These are phyloP conservation scores for Luscinia megarhynchos DNA, from an alignment of 2,797 vertebrate genomes.

Conservation along the genomic window DNA sequence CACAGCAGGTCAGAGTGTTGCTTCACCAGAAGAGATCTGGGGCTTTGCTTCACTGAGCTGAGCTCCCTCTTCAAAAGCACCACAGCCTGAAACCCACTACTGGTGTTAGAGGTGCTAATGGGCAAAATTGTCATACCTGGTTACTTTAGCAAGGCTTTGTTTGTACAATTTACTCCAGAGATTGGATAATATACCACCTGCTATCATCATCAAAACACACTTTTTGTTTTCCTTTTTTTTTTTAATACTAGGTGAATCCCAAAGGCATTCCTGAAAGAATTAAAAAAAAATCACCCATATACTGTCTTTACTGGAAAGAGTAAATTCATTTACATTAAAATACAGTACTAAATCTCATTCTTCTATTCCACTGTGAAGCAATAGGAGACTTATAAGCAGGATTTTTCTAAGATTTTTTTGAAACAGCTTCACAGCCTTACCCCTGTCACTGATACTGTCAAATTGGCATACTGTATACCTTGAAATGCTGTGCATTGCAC, in stretches of 20 bases:
- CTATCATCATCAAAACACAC: background rate
- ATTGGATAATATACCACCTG: background rate
- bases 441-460: slow-evolving; percentile 16
- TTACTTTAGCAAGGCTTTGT: background rate
- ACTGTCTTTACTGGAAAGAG: background rate
- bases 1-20: background rate
- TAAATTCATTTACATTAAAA: background rate
- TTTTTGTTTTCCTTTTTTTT: background rate
- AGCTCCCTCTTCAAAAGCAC: background rate
- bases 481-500: background rate
- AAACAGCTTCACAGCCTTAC: slow-evolving; percentile 14
- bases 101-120: background rate
- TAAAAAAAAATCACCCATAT: background rate
- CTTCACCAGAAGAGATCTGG: background rate
- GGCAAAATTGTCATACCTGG: background rate
- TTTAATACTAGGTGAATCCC: background rate
- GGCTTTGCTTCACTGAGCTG: background rate
- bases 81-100: background rate
- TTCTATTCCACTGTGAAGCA: background rate
- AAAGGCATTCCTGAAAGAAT: background rate
- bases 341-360: background rate
- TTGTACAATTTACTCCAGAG: background rate
- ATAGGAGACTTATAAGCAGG: background rate
- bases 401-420: background rate
- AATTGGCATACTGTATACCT: background rate